phyloP scores from a whole-genome alignment of 2,113 vertebrate genomes.

The Rostratula benghalensis region DNA sequence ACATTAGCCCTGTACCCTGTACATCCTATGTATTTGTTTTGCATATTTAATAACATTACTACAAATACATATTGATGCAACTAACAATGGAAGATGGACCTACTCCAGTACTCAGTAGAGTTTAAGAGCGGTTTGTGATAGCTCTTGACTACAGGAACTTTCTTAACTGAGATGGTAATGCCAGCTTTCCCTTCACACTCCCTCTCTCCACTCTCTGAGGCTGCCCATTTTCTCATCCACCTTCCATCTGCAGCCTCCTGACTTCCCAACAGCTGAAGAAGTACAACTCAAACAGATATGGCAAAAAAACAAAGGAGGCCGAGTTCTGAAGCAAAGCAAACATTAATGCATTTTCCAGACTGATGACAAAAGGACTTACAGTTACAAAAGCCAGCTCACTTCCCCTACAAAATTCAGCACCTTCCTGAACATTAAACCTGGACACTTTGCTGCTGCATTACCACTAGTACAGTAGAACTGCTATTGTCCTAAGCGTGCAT shows the following conservation, averaged over 20 bases:
- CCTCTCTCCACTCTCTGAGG: neutral
- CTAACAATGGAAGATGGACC: neutral
- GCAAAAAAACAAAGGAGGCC: neutral
- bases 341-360: neutral
- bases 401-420: neutral
- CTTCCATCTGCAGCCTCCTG: neutral
- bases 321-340: neutral
- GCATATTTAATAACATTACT: neutral
- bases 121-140: neutral
- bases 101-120: neutral
- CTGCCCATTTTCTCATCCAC: neutral
- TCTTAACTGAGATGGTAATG: neutral
- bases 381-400: neutral
- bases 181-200: neutral
- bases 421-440: neutral
- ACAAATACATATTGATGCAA: neutral
- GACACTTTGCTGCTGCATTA: neutral
- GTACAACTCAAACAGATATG: neutral
- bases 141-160: neutral
- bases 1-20: neutral
- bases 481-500: fast-evolving
- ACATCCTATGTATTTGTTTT: neutral
- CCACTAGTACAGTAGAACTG: neutral
- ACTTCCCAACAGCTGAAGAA: neutral
- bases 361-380: neutral